A percentile compares a stretch with the other conserved stretches of the same genome.
Conservation (phyloP, 2,797 vertebrate genomes). For the Acipenser transmontanus region DNA sequence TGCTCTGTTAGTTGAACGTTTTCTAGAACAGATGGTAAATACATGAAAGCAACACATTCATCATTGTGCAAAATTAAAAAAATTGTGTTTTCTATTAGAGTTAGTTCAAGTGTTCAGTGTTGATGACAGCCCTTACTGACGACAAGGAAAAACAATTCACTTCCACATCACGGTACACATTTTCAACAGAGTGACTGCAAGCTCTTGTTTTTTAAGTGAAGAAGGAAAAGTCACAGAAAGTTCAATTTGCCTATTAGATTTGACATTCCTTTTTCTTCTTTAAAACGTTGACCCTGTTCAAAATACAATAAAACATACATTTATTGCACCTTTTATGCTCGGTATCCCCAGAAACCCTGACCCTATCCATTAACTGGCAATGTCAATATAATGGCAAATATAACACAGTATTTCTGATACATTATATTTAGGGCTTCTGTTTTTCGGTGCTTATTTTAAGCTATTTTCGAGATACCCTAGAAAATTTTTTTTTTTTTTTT, state of each 20-base stretch:
- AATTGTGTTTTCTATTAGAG: slow-evolving; percentile 11
- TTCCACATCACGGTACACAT: slow-evolving; percentile 2
- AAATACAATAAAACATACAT: no score
- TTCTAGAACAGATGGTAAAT: slow-evolving; percentile 15
- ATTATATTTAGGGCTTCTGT: no score
- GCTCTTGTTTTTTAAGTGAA: background rate
- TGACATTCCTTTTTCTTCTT: background rate
- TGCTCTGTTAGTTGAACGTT: slow-evolving; percentile 17
- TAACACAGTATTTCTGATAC: no score
- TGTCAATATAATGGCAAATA: no score
- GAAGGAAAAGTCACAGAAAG: background rate
- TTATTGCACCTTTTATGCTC: no score
- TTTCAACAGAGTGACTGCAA: slow-evolving; percentile 8
- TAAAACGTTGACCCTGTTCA: no score
- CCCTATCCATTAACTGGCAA: no score
- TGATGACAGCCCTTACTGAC: slow-evolving; percentile 15
- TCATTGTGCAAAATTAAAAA: slow-evolving; percentile 11
- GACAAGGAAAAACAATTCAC: slow-evolving; percentile 10
- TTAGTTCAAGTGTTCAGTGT: slow-evolving; percentile 12
- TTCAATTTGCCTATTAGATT: slow-evolving; percentile 7
- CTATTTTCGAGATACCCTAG: no score
- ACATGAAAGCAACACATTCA: slow-evolving; percentile 22
- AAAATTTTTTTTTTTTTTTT: no score
- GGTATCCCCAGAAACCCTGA: no score
- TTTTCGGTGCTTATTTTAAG: no score